Evolutionary conservation across 1,140 invertebrate species (phyloP).

Genomic region (Bradynema listronoti): DNA sequence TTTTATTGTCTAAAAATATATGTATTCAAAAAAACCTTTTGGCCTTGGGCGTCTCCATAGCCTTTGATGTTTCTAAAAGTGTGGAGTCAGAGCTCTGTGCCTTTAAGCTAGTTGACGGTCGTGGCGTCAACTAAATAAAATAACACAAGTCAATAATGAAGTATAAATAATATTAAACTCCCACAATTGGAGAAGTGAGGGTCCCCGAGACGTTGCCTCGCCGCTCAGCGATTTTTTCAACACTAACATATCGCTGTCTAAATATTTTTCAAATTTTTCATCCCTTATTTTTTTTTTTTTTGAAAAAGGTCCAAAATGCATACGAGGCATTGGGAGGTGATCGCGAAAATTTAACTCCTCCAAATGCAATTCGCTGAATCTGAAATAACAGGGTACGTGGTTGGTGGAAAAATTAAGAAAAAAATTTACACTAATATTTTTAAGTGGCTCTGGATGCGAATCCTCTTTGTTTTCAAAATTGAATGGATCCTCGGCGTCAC

Average conservation of each 20-base stretch:
- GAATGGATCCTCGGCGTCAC: constrained; percentile 41
- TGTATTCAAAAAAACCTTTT: no score
- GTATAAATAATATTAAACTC: no score
- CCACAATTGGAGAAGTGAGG: constrained; percentile 1
- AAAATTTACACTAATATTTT: constrained; percentile 42
- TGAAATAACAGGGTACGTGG: neutral
- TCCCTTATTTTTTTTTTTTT: neutral
- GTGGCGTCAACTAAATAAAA: no score
- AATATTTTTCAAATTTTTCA: constrained; percentile 5
- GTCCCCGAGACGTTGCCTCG: constrained; percentile 6
- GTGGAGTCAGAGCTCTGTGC: no score
- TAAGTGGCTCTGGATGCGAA: constrained; percentile 49
- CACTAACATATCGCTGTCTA: constrained; percentile 37
- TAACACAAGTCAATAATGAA: no score
- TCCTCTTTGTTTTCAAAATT: constrained; percentile 41
- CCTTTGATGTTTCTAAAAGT: no score
- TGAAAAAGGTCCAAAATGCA: no score
- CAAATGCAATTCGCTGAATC: constrained; percentile 26
- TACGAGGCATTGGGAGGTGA: constrained; percentile 22
- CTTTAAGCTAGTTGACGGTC: no score
- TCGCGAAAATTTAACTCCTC: constrained; percentile 27
- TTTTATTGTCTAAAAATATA: no score
- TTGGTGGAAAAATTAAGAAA: constrained; percentile 7
- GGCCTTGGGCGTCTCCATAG: no score
- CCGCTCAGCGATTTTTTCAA: constrained; percentile 31